Percentiles rank a stretch among this genome's conserved stretches.
Conservation (phyloP, 2,888 invertebrate genomes). For the Tortrix viridana region DNA sequence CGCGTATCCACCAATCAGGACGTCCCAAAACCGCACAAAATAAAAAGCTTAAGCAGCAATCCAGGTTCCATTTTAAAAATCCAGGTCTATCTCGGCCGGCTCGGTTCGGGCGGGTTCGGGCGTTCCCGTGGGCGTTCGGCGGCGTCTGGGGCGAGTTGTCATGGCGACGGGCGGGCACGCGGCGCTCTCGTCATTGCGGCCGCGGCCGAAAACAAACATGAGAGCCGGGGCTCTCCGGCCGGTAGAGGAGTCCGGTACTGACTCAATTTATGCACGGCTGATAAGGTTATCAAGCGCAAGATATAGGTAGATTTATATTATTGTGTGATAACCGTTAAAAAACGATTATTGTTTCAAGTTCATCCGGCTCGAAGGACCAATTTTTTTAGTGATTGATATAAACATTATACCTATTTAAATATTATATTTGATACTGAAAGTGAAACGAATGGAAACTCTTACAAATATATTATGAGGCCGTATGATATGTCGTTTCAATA, state of each 20-base stretch:
- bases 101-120: slow-evolving; percentile 49
- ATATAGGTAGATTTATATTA: background rate
- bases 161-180: slow-evolving; percentile 71
- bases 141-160: slow-evolving; percentile 76
- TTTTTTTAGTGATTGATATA: background rate
- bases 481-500: no score
- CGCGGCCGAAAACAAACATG: slow-evolving; percentile 77
- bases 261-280: slow-evolving; percentile 34
- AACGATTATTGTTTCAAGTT: background rate
- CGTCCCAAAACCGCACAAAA: slow-evolving; percentile 38
- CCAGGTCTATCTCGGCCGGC: slow-evolving; percentile 42
- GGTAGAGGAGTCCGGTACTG: slow-evolving; percentile 48
- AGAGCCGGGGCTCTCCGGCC: slow-evolving; percentile 55
- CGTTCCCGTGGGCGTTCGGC: slow-evolving; percentile 53
- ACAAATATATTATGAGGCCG: no score
- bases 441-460: no score
- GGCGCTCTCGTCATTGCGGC: slow-evolving; percentile 59
- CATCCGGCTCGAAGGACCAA: slow-evolving; percentile 8
- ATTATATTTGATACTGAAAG: no score
- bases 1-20: slow-evolving; percentile 39
- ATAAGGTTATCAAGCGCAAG: no score
- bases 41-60: slow-evolving; percentile 36
- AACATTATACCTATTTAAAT: background rate
- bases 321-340: background rate
- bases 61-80: slow-evolving; percentile 43